Percentiles rank a stretch among this genome's conserved stretches.
Evolutionary conservation across 2,113 vertebrate species (phyloP).

Genomic region (Tylochromis polylepis): DNA sequence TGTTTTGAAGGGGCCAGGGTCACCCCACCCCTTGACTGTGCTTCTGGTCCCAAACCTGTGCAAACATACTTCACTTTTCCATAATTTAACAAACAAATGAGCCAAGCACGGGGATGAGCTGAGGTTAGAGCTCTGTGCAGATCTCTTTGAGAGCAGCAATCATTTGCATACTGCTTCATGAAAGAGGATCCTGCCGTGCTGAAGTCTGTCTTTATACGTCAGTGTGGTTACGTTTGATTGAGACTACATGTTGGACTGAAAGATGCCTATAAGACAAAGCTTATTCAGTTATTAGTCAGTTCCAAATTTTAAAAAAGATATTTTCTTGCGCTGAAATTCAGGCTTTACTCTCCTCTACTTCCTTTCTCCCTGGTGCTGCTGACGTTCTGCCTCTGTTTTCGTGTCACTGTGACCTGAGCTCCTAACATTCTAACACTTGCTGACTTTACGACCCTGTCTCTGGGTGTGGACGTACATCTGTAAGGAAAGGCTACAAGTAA

Average conservation of each 20-base stretch:
- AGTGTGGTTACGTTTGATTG: background rate
- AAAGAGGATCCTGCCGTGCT: background rate
- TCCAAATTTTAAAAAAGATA: background rate
- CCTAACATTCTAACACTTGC: background rate
- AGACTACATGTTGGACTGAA: background rate
- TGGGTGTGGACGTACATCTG: background rate
- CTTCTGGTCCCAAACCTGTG: background rate
- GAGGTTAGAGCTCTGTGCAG: background rate
- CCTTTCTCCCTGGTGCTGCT: background rate
- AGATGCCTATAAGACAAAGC: background rate
- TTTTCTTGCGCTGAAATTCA: background rate
- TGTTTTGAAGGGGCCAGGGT: background rate
- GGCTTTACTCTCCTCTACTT: background rate
- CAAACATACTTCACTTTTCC: background rate
- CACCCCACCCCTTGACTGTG: background rate
- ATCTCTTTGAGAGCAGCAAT: background rate
- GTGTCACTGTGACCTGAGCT: background rate
- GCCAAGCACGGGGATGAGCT: background rate
- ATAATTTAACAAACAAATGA: background rate
- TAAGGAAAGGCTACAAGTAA: background rate
- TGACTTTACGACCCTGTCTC: background rate
- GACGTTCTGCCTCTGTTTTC: background rate
- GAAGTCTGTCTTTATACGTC: background rate
- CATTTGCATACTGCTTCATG: background rate
- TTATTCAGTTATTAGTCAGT: background rate